Evolutionary conservation across 30 jellyfish, hydroid and myxozoan species (phyloP), one percentile per base, ranked within the genome.

Genomic region (Phacellophora camtschatica): DNA sequence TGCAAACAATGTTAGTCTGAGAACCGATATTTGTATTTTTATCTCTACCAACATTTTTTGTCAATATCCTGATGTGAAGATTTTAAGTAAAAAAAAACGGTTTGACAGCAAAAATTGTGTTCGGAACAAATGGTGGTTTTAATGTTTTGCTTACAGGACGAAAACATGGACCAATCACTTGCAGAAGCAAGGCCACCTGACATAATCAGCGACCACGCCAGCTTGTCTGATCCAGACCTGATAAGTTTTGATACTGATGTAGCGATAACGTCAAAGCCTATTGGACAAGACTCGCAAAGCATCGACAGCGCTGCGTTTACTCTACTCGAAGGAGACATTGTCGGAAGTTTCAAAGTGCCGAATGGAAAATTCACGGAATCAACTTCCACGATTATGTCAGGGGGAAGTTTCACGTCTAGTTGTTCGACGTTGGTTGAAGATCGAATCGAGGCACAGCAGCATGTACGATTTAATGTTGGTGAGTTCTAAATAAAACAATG

Each of bases 231-330:
- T 31, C 95, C 92, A 0, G 96, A 93, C 65, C 85, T 86, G 16
- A 93, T 93, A 39, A 81, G 83, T 54, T 86, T 93, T 39, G 96
- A 74, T 13, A 24, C 84, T 4, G 84, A 67, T 6, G 86, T 65
- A 3, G 72, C 45, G 16, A 0, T 57, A 22, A 83, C 80, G 2
- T 41, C 90, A 9, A 62, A 88, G 36, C 68, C 86, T 18, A 78
- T 49, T 11, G 73, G 95, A 42, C 61, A 72, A 6, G 99, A 93
- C 71, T 71, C 88, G 0, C 97, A 93, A 77, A 93, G 99, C 66
- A 53, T 93, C 37, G 99, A 85, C 78, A 86, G 97, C 48, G 92
- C 89, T 3, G 93, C 89, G 63, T 93, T 93, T 66, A 72, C 99
- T 18, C 80, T 77, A 45, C 58, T 76, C 46, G 99, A 93, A 39